phyloP scores from a whole-genome alignment of 2,113 vertebrate species.

The Chitala chitala region DNA sequence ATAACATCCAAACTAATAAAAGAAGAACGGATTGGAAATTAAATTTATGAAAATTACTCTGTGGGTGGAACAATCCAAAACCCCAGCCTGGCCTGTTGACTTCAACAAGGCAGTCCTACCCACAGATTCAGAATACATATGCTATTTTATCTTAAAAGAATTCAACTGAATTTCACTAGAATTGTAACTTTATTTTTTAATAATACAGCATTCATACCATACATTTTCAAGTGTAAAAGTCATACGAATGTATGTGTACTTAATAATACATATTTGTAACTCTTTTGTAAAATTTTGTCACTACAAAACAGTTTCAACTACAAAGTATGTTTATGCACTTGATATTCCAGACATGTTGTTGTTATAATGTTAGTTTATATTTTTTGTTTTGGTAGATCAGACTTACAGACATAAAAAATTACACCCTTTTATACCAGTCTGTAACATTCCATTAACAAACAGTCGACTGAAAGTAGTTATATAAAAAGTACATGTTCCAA shows the following conservation, averaged over 20 bases:
- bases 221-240: not conserved
- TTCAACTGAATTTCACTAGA: not conserved
- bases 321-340: no score
- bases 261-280: not conserved
- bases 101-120: constrained; percentile 40
- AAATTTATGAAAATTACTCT: constrained; percentile 99
- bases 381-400: no score
- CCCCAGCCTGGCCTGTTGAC: constrained; percentile 76
- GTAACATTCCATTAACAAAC: no score
- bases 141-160: not conserved
- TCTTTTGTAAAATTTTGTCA: not conserved
- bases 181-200: constrained; percentile 2
- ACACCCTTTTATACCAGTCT: no score
- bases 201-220: not conserved
- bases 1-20: constrained; percentile 99
- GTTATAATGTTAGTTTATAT: no score
- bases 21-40: constrained; percentile 95
- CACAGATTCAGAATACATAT: not conserved
- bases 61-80: constrained; percentile 83
- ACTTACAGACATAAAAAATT: no score
- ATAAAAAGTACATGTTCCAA: no score
- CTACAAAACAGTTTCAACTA: not conserved
- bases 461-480: no score
- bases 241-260: not conserved
- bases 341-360: no score